Conservation (phyloP, 2,888 invertebrate genomes). For the Hirtodrosophila histrioides region DNA sequence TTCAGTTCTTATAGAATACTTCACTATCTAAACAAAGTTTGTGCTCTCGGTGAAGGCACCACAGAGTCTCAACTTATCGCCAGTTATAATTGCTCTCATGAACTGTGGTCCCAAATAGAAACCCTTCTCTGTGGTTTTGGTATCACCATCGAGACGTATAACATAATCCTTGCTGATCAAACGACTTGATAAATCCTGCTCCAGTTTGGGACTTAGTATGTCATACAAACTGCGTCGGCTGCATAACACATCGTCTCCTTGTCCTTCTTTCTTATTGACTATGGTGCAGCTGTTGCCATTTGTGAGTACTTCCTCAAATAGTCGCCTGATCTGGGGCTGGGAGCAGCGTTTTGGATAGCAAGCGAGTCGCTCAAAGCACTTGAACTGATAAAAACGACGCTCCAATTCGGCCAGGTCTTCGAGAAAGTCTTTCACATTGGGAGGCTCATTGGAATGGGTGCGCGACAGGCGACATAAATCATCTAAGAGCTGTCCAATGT, state of each 20-base stretch:
- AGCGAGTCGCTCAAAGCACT: constrained; percentile 77
- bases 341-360: constrained; percentile 44
- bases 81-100: constrained; percentile 87
- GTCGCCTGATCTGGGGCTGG: constrained; percentile 51
- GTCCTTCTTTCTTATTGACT: constrained; percentile 46
- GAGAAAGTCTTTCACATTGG: constrained; percentile 50
- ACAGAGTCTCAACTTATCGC: constrained; percentile 88
- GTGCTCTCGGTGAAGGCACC: constrained; percentile 93
- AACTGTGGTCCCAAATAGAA: constrained; percentile 82
- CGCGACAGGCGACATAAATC: constrained; percentile 78
- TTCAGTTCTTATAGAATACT: background rate
- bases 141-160: constrained; percentile 84
- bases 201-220: constrained; percentile 60
- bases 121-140: constrained; percentile 50
- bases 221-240: constrained; percentile 40
- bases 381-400: constrained; percentile 79
- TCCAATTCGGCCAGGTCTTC: constrained; percentile 73
- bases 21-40: constrained; percentile 85
- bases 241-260: constrained; percentile 26
- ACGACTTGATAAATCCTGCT: constrained; percentile 58
- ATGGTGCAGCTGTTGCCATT: constrained; percentile 67
- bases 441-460: constrained; percentile 57
- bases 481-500: constrained; percentile 71
- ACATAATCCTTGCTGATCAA: constrained; percentile 85
- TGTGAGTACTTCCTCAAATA: constrained; percentile 69